phyloP scores from a whole-genome alignment of 2,113 vertebrate genomes.

The Elachura formosa region DNA sequence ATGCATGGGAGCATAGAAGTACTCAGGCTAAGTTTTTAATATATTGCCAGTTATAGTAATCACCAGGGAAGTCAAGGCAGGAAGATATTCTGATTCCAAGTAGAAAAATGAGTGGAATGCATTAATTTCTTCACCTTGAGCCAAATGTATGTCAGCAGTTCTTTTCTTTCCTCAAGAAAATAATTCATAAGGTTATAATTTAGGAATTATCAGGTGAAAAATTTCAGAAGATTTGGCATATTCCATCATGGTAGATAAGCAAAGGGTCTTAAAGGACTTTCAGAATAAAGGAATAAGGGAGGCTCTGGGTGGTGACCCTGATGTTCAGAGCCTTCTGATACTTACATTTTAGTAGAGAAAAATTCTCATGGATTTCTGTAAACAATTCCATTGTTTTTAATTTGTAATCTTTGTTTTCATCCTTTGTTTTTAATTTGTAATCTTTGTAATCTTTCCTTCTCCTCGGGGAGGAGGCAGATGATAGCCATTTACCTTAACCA shows the following conservation, averaged over 20 bases:
- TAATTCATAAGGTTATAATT: neutral
- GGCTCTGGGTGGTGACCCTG: neutral
- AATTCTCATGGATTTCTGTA: no score
- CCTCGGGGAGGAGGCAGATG: no score
- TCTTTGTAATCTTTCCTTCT: no score
- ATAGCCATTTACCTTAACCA: no score
- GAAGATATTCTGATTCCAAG: neutral
- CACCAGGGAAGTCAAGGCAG: neutral
- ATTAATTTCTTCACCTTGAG: neutral
- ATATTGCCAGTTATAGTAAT: neutral
- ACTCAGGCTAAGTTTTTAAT: conserved; percentile 6
- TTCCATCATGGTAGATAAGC: neutral
- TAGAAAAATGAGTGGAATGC: neutral
- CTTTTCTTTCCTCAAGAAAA: neutral
- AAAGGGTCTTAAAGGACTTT: rapidly evolving
- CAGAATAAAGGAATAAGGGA: neutral
- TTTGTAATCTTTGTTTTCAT: no score
- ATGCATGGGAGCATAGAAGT: neutral
- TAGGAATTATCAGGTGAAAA: neutral
- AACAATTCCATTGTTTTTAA: no score
- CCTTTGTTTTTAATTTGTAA: no score
- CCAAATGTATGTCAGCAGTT: neutral
- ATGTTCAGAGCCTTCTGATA: no score
- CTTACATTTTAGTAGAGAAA: no score
- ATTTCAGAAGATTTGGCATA: neutral